Evolutionary conservation across 2,113 vertebrate species (phyloP).

Genomic region (Phocoena sinus): DNA sequence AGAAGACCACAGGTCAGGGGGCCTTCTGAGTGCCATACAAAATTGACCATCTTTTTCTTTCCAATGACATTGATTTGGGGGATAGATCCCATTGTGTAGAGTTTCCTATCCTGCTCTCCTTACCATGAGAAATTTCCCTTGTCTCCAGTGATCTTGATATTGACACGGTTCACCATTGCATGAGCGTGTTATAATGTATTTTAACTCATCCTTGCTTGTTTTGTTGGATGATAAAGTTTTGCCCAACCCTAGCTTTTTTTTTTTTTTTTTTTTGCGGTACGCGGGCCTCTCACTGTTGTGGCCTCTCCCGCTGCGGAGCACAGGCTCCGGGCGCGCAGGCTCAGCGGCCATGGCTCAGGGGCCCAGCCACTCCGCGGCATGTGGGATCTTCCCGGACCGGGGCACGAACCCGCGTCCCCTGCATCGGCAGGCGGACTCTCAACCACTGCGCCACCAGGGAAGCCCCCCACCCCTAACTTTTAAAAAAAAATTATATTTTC

Average conservation of each 20-base stretch:
- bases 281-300: too few relatives aligned
- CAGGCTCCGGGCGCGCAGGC: too few relatives aligned
- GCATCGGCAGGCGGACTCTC: too few relatives aligned
- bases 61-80: rapidly evolving
- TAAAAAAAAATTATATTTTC: neutral
- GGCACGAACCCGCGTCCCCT: too few relatives aligned
- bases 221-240: neutral
- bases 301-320: too few relatives aligned
- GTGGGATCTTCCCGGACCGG: too few relatives aligned
- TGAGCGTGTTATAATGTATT: rapidly evolving
- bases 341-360: too few relatives aligned
- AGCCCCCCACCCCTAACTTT: too few relatives aligned
- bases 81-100: rapidly evolving
- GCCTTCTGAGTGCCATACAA: rapidly evolving
- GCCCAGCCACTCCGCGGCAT: too few relatives aligned
- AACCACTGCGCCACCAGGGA: too few relatives aligned
- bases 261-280: too few relatives aligned
- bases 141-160: rapidly evolving
- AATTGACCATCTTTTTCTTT: rapidly evolving
- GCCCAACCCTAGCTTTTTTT: neutral
- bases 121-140: rapidly evolving
- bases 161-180: rapidly evolving
- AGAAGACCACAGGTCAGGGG: slow-evolving; percentile 93
- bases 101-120: too few relatives aligned
- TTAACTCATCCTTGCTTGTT: neutral